Evolutionary conservation across 2,113 vertebrate species (phyloP), one percentile per base, ranked within the genome.

Genomic region (Dromaius novaehollandiae): DNA sequence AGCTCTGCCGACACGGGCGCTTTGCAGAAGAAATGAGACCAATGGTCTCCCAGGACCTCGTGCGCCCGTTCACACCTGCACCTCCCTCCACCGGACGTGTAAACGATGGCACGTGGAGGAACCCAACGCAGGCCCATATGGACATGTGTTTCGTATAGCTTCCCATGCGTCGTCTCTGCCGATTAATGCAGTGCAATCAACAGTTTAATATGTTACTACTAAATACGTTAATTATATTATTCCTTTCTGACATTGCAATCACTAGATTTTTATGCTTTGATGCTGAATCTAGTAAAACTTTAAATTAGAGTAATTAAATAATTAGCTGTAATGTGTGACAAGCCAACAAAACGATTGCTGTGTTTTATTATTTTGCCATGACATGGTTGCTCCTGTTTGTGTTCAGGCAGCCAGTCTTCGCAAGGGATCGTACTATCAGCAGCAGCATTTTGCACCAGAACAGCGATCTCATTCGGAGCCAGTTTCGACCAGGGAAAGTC

Each of bases 241-340:
- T 94, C 93, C 98, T 96, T 97, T 97, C 95, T 97, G 87, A 92
- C n/a, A 51, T 87, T 24, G 97, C 96, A 98, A 97, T 97, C 98
- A 97, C 89, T 93, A 86, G 95, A 97, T 96, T 97, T 97, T 97
- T 96, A 96, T 96, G 97, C 97, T 97, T 97, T 95, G 95, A 94
- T 95, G 95, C 96, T 87, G 94, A 98, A 98, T 97, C 94, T 48
- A 92, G 96, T 60, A 90, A 97, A 97, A 97, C 94, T 98, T 98
- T 97, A 97, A 97, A 98, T 97, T 95, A 93, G 89, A 86, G 93
- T 92, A 88, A 98, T 98, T 97, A 98, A 98, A 97, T 97, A 96
- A 97, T 98, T 97, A 97, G 94, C 88, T 81, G 55, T 94, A 90
- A 95, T 96, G 69, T 94, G 94, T 90, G 97, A 92, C 95, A 90